Base-by-base conservation (phyloP, 2,888 invertebrate species). In the Gasteruption jaculator region DNA sequence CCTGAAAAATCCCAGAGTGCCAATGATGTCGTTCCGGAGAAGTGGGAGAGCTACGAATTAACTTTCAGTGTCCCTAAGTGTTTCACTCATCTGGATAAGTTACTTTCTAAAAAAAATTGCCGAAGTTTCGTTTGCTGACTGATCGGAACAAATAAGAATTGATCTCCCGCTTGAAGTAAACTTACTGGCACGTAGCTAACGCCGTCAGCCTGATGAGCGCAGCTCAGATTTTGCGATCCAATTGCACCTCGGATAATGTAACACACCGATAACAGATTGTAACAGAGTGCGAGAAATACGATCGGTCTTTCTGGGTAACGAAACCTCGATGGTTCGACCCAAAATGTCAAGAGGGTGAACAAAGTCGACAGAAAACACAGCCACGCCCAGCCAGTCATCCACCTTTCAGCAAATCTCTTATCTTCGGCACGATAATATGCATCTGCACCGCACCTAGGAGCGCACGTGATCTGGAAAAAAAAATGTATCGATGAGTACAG, bases 301-400 rank as follows among this genome's bases (percentile, higher is more conserved):
- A 91, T 86, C 0, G 94, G 93, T 30, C 93, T 76, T 64, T 94
- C 94, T 0, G 95, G 95, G 73, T 94, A 95, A 26, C 88, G 82
- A 68, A 94, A 96, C 38, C 95, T 75, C 24, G 84, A 80, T 20
- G 90, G 87, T 62, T 94, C 93, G 26, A 93, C 85, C 73, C 90
- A 82, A 71, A 91, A 93, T 0, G 95, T 94, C 35, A 88, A 74
- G 54, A 89, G 71, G 0, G 87, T 85, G 68, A 94, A 91, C 0
- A 86, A 75, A 0, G 93, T 91, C 11, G 92, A 83, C 1, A 86
- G 75, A 59, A 89, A 79, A 47, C 89, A 86, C 19, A 89, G 70
- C 66, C 86, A 83, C 0, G 90, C 85, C 72, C 88, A 82, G 4
- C 85, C 82, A 18, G 81, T 79, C 73, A 85, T 84, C 79, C 89